Evolutionary conservation across 2,797 vertebrate genomes (phyloP).

Genomic region (Pangasius krempfi): DNA sequence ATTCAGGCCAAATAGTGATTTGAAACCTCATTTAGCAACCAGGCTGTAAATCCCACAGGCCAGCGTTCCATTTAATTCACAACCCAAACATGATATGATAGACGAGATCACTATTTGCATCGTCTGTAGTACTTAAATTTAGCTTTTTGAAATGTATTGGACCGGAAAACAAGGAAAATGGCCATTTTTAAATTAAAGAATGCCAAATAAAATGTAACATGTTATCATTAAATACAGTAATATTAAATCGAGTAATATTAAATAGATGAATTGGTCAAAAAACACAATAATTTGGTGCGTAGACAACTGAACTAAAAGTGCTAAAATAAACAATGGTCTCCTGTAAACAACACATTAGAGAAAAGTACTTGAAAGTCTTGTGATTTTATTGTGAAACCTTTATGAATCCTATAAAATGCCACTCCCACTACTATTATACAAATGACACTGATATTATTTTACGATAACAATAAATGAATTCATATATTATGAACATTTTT

Average conservation of each 20-base stretch:
- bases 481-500: neutral
- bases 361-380: neutral
- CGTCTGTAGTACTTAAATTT: neutral
- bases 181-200: neutral
- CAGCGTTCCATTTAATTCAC: neutral
- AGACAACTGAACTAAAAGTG: neutral
- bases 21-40: neutral
- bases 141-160: neutral
- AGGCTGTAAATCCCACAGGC: neutral
- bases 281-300: neutral
- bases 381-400: neutral
- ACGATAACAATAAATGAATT: too few relatives aligned
- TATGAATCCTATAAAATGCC: neutral
- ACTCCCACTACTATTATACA: neutral
- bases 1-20: slow-evolving; percentile 19
- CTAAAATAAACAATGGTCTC: neutral
- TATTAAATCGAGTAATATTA: neutral
- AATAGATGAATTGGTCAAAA: neutral
- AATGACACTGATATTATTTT: neutral
- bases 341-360: neutral
- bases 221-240: neutral
- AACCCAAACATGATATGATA: neutral
- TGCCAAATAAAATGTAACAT: neutral
- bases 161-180: neutral
- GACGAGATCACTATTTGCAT: too few relatives aligned